Percentiles rank a stretch among this genome's conserved stretches.
These are phyloP conservation scores for Rhineura floridana DNA, from an alignment of 2,113 vertebrate species.

Conservation along the genomic window DNA sequence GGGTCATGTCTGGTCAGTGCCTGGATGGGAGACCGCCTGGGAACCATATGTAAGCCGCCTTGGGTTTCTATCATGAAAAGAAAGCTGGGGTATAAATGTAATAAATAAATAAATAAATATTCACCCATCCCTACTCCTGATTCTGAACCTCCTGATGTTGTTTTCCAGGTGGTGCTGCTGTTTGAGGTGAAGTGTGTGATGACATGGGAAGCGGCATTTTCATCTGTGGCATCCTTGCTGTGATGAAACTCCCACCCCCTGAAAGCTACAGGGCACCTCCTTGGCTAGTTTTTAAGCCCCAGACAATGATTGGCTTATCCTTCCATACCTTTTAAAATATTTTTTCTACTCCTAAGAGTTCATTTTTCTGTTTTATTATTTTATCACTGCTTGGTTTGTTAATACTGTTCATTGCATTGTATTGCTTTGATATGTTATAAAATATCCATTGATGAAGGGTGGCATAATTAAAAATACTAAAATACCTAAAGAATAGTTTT, in stretches of 20 bases:
- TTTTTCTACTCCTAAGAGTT: background rate
- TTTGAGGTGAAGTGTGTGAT: background rate
- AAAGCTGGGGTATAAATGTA: too few relatives aligned
- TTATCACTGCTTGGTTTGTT: background rate
- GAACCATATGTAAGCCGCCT: too few relatives aligned
- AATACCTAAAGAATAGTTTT: background rate
- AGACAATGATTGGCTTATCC: background rate
- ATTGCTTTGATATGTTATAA: background rate
- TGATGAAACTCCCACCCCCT: background rate
- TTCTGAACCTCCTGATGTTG: background rate
- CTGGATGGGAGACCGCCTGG: too few relatives aligned
- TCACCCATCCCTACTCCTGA: too few relatives aligned
- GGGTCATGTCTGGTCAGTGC: too few relatives aligned
- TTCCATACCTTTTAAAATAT: background rate
- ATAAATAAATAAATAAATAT: too few relatives aligned
- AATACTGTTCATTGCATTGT: background rate
- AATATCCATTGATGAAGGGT: background rate
- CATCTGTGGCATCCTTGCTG: background rate
- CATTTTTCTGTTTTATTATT: background rate
- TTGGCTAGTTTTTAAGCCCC: background rate
- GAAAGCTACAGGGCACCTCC: background rate
- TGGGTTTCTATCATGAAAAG: too few relatives aligned
- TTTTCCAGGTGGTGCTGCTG: too few relatives aligned
- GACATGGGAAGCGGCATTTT: background rate
- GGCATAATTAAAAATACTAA: constrained; percentile 15